These are phyloP conservation scores for Theretra japonica DNA, from an alignment of 2,888 invertebrate genomes.

Conservation along the genomic window DNA sequence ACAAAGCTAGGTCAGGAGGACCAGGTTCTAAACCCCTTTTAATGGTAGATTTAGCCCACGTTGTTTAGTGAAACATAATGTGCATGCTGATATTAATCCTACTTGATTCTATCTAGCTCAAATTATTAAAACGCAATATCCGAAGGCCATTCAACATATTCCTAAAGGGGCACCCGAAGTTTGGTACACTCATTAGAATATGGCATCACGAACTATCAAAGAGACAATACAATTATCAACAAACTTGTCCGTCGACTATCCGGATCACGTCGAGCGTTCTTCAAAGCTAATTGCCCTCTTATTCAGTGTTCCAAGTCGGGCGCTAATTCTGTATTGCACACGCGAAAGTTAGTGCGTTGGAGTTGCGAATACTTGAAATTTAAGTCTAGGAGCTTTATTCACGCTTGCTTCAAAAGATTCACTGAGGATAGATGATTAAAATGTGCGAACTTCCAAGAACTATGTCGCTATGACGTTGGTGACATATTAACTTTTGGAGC, in stretches of 20 bases:
- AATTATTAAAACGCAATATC: too few species aligned
- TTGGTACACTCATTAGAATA: not conserved
- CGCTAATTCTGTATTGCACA: conserved; percentile 10
- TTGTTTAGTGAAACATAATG: too few species aligned
- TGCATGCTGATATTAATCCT: too few species aligned
- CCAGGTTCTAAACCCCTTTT: too few species aligned
- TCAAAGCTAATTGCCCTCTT: conserved; percentile 21
- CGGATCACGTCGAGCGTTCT: conserved; percentile 1
- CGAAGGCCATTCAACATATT: not conserved
- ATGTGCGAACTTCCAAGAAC: not conserved
- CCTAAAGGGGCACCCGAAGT: not conserved
- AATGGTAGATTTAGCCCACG: too few species aligned
- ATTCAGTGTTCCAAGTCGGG: conserved; percentile 1
- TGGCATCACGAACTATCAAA: too few species aligned
- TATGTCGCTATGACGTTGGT: not conserved
- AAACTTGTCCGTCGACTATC: not conserved
- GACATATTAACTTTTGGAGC: too few species aligned
- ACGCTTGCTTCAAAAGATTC: not conserved
- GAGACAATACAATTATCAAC: not conserved
- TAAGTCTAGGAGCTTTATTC: not conserved
- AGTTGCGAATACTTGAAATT: not conserved
- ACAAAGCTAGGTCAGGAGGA: too few species aligned
- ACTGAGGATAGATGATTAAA: not conserved
- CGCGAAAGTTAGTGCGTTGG: not conserved
- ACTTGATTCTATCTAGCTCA: too few species aligned